phyloP scores from a whole-genome alignment of 2,113 vertebrate species.

The Centrocercus urophasianus region DNA sequence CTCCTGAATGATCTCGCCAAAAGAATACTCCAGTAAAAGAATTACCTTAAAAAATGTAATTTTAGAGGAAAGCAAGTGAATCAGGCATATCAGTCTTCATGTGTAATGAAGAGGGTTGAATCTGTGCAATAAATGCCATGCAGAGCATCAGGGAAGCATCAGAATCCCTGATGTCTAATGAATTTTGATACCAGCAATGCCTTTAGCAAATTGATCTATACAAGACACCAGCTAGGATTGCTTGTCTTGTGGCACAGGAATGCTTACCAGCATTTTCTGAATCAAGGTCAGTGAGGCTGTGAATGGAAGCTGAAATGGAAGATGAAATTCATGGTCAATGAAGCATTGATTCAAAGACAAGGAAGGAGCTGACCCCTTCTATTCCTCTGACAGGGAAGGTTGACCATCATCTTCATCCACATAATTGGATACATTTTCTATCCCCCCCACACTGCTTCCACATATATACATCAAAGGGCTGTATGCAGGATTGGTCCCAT shows the following conservation, averaged over 20 bases:
- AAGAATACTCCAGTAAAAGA: background rate
- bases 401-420: background rate
- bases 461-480: background rate
- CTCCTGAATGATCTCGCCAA: background rate
- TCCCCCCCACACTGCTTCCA: fast-evolving
- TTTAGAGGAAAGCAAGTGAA: background rate
- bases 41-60: background rate
- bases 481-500: fast-evolving
- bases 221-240: background rate
- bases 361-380: background rate
- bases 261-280: background rate
- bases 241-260: background rate
- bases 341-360: background rate
- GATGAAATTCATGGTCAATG: background rate
- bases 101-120: background rate
- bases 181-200: background rate
- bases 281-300: background rate
- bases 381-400: background rate
- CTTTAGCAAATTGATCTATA: background rate
- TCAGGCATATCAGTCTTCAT: background rate
- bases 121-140: background rate
- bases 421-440: background rate
- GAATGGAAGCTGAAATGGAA: background rate
- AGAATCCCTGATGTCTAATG: background rate
- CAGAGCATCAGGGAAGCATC: background rate